Percentiles rank a stretch among this genome's conserved stretches.
These are phyloP conservation scores for Andrena dorsata DNA, from an alignment of 2,888 invertebrate species.

Conservation along the genomic window DNA sequence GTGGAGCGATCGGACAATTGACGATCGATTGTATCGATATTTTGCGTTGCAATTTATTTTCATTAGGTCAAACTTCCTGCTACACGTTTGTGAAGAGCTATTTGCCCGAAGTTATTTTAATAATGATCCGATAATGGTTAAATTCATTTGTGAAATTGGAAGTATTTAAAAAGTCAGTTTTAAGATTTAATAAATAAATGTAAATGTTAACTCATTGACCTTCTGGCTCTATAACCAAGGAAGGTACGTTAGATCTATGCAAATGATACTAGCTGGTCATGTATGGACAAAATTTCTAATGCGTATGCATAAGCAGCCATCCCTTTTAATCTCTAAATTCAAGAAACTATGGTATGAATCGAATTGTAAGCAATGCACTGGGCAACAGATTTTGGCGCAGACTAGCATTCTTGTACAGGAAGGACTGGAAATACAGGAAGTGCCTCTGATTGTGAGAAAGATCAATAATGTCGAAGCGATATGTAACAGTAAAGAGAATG, in stretches of 20 bases:
- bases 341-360: constrained; percentile 64
- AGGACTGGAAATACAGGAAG: constrained; percentile 89
- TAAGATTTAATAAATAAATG: constrained; percentile 3
- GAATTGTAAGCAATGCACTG: constrained; percentile 20
- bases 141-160: constrained; percentile 33
- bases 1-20: constrained; percentile 30
- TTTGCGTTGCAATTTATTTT: constrained; percentile 2
- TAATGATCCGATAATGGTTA: neutral
- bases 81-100: constrained; percentile 22
- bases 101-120: constrained; percentile 31
- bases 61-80: constrained; percentile 16
- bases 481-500: constrained; percentile 21
- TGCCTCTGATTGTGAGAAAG: constrained; percentile 88
- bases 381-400: constrained; percentile 58
- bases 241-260: constrained; percentile 40
- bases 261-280: constrained; percentile 63
- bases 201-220: neutral
- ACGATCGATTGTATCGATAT: constrained; percentile 51
- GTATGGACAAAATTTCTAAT: constrained; percentile 48
- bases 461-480: constrained; percentile 84
- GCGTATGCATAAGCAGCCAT: constrained; percentile 30
- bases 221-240: neutral
- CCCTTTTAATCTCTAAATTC: constrained; percentile 42
- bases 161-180: constrained; percentile 17
- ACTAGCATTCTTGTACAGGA: constrained; percentile 88